These are phyloP conservation scores for Mimachlamys varia DNA, from an alignment of 2,888 invertebrate genomes.

Conservation along the genomic window DNA sequence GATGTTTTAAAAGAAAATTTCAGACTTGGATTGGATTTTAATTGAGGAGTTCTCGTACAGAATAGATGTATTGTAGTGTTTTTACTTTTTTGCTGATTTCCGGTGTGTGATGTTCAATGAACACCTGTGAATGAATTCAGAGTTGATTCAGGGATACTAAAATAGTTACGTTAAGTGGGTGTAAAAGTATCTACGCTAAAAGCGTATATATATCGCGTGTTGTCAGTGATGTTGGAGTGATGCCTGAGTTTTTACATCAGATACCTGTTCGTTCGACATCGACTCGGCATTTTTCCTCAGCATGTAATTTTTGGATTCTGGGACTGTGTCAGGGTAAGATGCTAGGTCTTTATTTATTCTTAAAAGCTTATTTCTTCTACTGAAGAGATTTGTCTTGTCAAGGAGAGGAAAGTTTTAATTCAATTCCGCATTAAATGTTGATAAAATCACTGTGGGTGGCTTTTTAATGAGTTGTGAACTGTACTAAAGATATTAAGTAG, in stretches of 20 bases:
- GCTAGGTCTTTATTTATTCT: not conserved
- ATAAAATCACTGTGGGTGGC: not conserved
- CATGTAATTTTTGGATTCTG: not conserved
- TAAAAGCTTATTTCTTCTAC: not conserved
- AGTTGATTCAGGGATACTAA: not conserved
- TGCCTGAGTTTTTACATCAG: not conserved
- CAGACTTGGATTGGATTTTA: not conserved
- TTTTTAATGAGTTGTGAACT: not conserved
- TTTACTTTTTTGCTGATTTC: slow-evolving; percentile 5
- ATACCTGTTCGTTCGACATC: not conserved
- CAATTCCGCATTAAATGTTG: not conserved
- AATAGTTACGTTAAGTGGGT: not conserved
- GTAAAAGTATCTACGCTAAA: not conserved
- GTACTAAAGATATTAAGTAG: not conserved
- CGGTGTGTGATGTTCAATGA: not conserved
- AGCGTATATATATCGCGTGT: not conserved
- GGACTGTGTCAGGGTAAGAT: not conserved
- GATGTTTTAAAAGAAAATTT: slow-evolving; percentile 14
- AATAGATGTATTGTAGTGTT: not conserved
- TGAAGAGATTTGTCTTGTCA: not conserved
- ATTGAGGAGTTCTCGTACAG: not conserved
- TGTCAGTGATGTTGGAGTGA: not conserved
- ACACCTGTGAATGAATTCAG: not conserved
- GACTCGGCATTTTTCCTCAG: not conserved
- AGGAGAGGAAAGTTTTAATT: not conserved